A percentile compares a stretch with the other conserved stretches of the same genome.
These are phyloP conservation scores for Conus canariensis DNA, from an alignment of 2,888 invertebrate species.

Conservation along the genomic window DNA sequence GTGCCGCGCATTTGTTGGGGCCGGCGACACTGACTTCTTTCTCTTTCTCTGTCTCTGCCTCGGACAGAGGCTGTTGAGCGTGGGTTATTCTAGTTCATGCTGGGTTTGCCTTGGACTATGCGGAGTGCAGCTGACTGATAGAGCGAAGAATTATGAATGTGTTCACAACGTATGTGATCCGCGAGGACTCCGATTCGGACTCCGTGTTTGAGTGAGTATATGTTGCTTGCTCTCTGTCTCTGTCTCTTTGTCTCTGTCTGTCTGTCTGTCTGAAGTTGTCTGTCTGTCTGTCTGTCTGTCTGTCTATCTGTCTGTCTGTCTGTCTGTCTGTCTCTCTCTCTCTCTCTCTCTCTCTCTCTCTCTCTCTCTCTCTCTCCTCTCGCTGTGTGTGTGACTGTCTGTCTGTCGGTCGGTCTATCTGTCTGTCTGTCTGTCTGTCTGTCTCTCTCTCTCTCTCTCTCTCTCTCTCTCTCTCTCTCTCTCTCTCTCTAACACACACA, in stretches of 20 bases:
- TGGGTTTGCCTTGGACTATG: too few species aligned
- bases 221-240: neutral
- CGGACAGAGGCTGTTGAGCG: neutral
- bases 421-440: conserved; percentile 20
- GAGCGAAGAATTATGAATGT: neutral
- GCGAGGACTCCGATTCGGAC: conserved; percentile 30
- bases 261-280: neutral
- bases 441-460: conserved; percentile 36
- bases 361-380: neutral
- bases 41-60: neutral
- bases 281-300: neutral
- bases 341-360: neutral
- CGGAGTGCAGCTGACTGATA: neutral
- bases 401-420: conserved; percentile 25
- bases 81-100: neutral
- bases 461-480: conserved; percentile 8
- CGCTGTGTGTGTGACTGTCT: neutral
- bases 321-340: too few species aligned
- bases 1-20: too few species aligned
- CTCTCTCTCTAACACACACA: too few species aligned
- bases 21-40: neutral
- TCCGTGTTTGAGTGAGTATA: conserved; percentile 32
- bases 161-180: neutral
- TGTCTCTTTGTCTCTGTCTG: neutral
- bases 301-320: neutral